Conservation (phyloP, 2,113 vertebrate species). For the Neotoma lepida region DNA sequence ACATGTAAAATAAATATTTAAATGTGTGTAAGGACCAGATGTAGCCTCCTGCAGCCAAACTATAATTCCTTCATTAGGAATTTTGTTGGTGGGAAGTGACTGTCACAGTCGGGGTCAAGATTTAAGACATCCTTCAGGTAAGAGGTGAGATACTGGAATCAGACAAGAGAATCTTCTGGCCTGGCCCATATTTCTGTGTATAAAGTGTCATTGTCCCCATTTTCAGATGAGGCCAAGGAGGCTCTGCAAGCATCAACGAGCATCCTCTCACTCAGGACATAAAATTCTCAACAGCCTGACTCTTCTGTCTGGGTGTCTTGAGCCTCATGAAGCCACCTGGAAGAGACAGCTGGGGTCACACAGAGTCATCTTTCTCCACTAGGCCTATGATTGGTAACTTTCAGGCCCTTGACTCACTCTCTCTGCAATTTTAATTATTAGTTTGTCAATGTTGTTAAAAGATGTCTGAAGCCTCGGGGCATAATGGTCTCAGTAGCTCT, state of each 20-base stretch:
- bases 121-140: background rate
- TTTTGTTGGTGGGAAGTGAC: background rate
- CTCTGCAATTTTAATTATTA: background rate
- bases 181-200: background rate
- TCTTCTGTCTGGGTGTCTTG: background rate
- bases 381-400: background rate
- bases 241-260: background rate
- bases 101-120: background rate
- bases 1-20: background rate
- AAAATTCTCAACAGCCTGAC: background rate
- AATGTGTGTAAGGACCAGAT: background rate
- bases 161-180: background rate
- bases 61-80: background rate
- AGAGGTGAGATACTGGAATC: background rate
- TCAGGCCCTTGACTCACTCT: background rate
- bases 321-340: background rate
- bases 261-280: background rate
- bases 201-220: background rate
- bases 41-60: background rate
- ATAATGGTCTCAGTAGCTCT: background rate
- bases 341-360: background rate
- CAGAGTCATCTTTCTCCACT: background rate
- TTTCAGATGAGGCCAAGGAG: background rate
- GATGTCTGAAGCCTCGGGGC: background rate
- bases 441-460: background rate